Base-by-base conservation (phyloP, 1,140 invertebrate genomes). In the Homalodisca vitripennis region DNA sequence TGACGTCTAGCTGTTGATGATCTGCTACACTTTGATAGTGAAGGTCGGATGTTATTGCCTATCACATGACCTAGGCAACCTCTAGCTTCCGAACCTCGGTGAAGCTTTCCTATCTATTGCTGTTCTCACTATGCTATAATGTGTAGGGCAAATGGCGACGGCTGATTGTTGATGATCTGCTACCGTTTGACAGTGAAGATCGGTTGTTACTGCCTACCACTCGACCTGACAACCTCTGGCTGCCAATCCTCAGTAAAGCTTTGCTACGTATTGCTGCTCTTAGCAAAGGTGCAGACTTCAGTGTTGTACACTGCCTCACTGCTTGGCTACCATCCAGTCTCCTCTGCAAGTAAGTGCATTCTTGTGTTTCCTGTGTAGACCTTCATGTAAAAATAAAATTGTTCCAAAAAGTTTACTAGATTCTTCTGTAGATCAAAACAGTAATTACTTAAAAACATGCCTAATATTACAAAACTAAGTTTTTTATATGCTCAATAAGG, bases 61-160 rank as follows among this genome's bases (percentile, higher is more conserved):
- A 13, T 48, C 1, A 34, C 67, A 17, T 14, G 30, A 17, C 60
- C 48, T 13, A n/a, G 63, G 57, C 14, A 69, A 74, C 24, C 30
- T 74, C 1, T 74, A 72, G 74, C 66, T 69, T 13, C 70, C 62
- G 2, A 32, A 73, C 3, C 66, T 74, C 6, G 65, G 62, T 6
- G 73, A 74, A 70, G 74, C 70, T 13, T 31, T n/a, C n/a, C n/a
- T 74, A 10, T n/a, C n/a, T n/a, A n/a, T n/a, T n/a, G n/a, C n/a
- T n/a, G n/a, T n/a, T n/a, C n/a, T n/a, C n/a, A n/a, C n/a, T n/a
- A n/a, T n/a, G n/a, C n/a, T n/a, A n/a, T n/a, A n/a, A n/a, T n/a
- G n/a, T n/a, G n/a, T 26, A 73, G 72, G 69, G 72, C 2, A 53
- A 70, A n/a, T 74, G 74, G 74, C 32, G 74, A 1, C 41, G 64